Conservation (phyloP, 2,888 invertebrate species). For the Apodemia hepburni region DNA sequence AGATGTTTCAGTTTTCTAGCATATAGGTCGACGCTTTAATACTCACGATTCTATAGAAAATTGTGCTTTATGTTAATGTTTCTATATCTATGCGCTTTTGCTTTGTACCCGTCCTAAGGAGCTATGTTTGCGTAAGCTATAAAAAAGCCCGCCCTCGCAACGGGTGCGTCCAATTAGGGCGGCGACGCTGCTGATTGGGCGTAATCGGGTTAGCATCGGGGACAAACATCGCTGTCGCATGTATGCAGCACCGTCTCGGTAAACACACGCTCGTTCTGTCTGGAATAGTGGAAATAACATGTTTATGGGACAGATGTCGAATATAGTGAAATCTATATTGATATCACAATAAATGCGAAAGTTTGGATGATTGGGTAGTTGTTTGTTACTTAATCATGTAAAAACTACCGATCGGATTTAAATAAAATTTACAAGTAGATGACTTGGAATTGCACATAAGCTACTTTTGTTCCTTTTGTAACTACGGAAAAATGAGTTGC, state of each 20-base stretch:
- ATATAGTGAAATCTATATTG: no score
- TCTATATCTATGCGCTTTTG: neutral
- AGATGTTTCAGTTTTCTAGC: no score
- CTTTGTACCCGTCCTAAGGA: constrained; percentile 25
- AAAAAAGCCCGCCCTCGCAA: constrained; percentile 72
- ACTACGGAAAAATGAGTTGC: no score
- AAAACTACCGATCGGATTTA: no score
- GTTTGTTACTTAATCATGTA: no score
- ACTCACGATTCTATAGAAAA: neutral
- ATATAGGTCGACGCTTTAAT: neutral
- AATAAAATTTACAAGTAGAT: no score
- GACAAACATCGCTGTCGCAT: constrained; percentile 48
- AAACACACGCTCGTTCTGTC: constrained; percentile 4
- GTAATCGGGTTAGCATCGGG: constrained; percentile 77
- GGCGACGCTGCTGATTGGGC: constrained; percentile 75
- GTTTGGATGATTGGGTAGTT: no score
- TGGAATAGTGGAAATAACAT: constrained; percentile 9
- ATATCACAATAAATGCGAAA: neutral
- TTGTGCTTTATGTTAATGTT: neutral
- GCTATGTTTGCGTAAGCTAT: constrained; percentile 67
- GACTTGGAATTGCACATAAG: no score
- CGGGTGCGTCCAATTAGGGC: constrained; percentile 73
- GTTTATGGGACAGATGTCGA: neutral
- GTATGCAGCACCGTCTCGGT: constrained; percentile 26
- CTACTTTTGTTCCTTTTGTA: no score